Evolutionary conservation across 2,113 vertebrate species (phyloP).

Genomic region (Verasper variegatus): DNA sequence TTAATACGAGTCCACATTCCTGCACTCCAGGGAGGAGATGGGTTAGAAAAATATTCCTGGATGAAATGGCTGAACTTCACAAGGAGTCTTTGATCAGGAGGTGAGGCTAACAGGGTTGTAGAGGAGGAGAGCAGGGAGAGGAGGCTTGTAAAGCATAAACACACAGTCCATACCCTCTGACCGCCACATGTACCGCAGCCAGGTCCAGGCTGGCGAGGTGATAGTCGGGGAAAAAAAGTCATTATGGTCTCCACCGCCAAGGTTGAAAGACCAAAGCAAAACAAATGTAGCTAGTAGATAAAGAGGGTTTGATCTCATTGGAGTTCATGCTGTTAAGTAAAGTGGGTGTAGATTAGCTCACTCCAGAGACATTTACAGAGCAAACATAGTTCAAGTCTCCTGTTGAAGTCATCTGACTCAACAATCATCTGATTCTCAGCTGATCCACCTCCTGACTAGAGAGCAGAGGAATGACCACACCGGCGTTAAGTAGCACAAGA

Average conservation of each 20-base stretch:
- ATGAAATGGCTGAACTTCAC: constrained; percentile 63
- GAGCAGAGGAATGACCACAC: constrained; percentile 47
- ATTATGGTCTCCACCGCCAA: background rate
- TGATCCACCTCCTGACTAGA: constrained; percentile 72
- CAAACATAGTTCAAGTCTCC: constrained; percentile 39
- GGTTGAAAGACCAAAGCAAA: constrained; percentile 31
- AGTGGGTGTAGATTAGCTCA: background rate
- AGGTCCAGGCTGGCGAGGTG: constrained; percentile 10
- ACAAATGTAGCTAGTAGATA: background rate
- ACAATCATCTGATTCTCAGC: constrained; percentile 78
- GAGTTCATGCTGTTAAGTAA: constrained; percentile 19
- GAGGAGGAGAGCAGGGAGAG: constrained; percentile 34
- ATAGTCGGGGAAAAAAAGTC: constrained; percentile 2
- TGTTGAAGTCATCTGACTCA: constrained; percentile 71
- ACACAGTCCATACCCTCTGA: constrained; percentile 22
- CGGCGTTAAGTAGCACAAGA: constrained; percentile 22
- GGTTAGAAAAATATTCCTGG: constrained; percentile 47
- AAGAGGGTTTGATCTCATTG: constrained; percentile 21
- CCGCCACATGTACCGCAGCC: constrained; percentile 19
- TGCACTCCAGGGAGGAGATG: constrained; percentile 36
- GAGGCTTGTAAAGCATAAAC: constrained; percentile 58
- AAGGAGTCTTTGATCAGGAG: constrained; percentile 77
- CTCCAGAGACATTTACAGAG: background rate
- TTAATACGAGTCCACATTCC: constrained; percentile 51
- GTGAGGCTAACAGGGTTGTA: constrained; percentile 61